phyloP scores from a whole-genome alignment of 2,888 invertebrate genomes.

The Napeogenes inachia region DNA sequence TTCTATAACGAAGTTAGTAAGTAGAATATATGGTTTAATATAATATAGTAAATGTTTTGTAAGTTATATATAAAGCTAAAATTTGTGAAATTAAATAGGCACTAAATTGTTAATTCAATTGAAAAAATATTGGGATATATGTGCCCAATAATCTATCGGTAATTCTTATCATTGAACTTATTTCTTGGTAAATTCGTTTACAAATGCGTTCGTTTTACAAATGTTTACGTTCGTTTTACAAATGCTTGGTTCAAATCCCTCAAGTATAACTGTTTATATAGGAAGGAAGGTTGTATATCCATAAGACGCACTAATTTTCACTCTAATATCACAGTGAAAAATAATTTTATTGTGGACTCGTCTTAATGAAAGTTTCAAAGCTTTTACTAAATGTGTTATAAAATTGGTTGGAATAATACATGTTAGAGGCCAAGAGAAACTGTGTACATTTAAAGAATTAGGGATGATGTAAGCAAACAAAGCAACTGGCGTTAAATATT shows the following conservation, averaged over 20 bases:
- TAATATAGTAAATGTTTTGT: no score
- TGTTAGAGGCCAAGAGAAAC: slow-evolving; percentile 3
- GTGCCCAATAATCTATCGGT: neutral
- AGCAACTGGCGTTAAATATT: slow-evolving; percentile 56
- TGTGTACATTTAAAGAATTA: slow-evolving; percentile 21
- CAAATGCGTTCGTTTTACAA: no score
- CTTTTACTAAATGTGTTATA: no score
- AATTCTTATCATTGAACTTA: neutral
- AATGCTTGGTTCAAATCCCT: neutral
- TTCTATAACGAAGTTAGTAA: no score
- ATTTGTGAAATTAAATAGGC: neutral
- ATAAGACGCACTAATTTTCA: neutral
- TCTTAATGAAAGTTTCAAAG: no score
- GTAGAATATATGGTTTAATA: no score
- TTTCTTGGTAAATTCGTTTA: neutral
- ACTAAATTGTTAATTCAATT: neutral
- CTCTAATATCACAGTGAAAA: no score
- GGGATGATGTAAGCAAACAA: slow-evolving; percentile 38
- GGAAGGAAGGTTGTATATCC: neutral
- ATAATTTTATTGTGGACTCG: no score
- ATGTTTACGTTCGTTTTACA: neutral
- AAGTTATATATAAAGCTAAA: no score
- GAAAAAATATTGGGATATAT: neutral
- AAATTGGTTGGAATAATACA: slow-evolving; percentile 12
- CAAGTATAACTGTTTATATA: neutral